A percentile compares a stretch with the other conserved stretches of the same genome.
phyloP scores from a whole-genome alignment of 2,888 invertebrate species.

The Panzeria rudis region DNA sequence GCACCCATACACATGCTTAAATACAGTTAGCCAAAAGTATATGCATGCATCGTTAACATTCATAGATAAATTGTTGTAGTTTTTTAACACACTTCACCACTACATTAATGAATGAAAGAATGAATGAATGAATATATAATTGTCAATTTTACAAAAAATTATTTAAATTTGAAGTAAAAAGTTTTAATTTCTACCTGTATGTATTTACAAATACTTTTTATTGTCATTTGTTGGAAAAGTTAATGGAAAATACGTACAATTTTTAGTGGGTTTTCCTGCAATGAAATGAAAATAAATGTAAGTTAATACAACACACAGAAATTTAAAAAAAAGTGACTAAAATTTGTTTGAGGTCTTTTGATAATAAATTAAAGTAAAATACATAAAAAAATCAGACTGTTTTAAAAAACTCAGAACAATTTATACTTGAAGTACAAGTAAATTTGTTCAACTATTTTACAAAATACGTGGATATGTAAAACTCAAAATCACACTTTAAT shows the following conservation, averaged over 20 bases:
- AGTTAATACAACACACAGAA: constrained; percentile 14
- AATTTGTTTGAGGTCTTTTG: constrained; percentile 16
- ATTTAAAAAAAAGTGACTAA: not conserved
- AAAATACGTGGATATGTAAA: too few species aligned
- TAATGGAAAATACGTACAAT: constrained; percentile 9
- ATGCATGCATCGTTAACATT: constrained; percentile 15
- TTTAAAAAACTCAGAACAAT: not conserved
- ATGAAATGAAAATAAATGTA: constrained; percentile 45
- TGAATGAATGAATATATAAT: constrained; percentile 23
- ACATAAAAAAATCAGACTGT: not conserved
- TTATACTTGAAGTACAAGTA: not conserved
- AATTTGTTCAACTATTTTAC: not conserved
- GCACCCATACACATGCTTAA: not conserved
- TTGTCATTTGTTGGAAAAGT: constrained; percentile 3
- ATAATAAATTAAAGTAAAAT: not conserved
- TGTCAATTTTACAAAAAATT: constrained; percentile 18
- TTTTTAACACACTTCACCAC: constrained; percentile 20
- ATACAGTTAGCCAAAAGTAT: not conserved
- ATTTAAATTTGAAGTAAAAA: constrained; percentile 8
- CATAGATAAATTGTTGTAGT: not conserved
- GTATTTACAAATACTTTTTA: constrained; percentile 19
- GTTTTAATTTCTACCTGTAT: constrained; percentile 51
- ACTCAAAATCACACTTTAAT: too few species aligned
- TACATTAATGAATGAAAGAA: constrained; percentile 38
- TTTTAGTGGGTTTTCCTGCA: constrained; percentile 32